A percentile compares a stretch with the other conserved stretches of the same genome.
Evolutionary conservation across 2,888 invertebrate species (phyloP).

Genomic region (Petrolisthes manimaculis): DNA sequence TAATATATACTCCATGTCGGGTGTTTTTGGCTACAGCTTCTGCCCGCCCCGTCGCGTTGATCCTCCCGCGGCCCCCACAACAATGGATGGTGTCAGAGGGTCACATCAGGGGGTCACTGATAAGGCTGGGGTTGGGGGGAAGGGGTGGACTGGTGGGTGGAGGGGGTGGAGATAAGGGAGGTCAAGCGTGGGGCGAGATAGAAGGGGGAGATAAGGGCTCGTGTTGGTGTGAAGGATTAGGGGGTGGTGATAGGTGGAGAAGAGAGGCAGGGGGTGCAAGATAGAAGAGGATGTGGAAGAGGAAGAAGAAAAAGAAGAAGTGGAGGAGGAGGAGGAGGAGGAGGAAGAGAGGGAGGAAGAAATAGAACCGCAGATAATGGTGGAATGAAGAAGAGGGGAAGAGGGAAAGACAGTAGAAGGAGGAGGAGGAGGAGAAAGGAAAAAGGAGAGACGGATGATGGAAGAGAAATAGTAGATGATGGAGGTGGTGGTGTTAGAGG

Average conservation of each 20-base stretch:
- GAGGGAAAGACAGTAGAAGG: not conserved
- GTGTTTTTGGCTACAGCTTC: too few species aligned
- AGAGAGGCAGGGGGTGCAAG: not conserved
- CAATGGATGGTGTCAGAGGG: too few species aligned
- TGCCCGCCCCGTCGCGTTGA: not conserved
- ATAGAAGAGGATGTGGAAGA: not conserved
- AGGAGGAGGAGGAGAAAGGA: too few species aligned
- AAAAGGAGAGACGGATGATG: not conserved
- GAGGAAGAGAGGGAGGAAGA: conserved; percentile 5
- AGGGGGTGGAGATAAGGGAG: not conserved
- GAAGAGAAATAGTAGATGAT: too few species aligned
- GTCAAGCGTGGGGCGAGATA: not conserved
- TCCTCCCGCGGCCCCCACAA: not conserved
- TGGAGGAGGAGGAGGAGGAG: conserved; percentile 12
- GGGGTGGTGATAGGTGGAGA: not conserved
- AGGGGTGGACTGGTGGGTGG: not conserved
- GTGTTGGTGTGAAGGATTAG: too few species aligned
- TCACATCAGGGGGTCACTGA: too few species aligned
- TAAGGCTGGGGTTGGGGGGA: not conserved
- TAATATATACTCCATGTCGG: too few species aligned
- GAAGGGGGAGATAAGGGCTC: too few species aligned
- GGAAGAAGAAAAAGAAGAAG: not conserved
- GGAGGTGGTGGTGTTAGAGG: not conserved
- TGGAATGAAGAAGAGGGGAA: not conserved
- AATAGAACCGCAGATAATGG: not conserved